Evolutionary conservation across 2,113 vertebrate genomes (phyloP).

Genomic region (Upupa epops): DNA sequence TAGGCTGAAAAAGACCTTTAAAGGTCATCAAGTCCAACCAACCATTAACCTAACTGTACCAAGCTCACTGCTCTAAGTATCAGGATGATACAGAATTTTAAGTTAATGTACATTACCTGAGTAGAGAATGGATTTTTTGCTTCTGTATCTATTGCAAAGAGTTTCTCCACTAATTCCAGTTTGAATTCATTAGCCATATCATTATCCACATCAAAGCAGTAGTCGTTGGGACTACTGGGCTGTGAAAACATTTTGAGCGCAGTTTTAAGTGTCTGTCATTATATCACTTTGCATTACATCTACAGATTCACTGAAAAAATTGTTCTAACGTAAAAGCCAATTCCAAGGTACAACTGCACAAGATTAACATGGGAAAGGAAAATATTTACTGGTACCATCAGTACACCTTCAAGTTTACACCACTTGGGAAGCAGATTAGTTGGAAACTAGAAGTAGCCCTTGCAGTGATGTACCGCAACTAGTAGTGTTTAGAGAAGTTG

Average conservation of each 20-base stretch:
- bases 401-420: background rate
- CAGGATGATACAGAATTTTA: background rate
- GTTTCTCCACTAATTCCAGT: constrained; percentile 94
- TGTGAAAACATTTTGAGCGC: constrained; percentile 68
- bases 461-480: background rate
- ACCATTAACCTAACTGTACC: too few relatives aligned
- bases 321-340: background rate
- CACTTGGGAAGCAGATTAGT: background rate
- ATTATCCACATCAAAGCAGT: constrained; percentile 90
- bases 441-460: background rate
- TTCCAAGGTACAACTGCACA: background rate
- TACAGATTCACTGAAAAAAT: background rate
- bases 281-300: background rate
- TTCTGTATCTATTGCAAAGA: constrained; percentile 96
- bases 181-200: constrained; percentile 92
- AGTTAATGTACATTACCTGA: constrained; percentile 79
- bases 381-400: background rate
- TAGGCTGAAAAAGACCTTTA: too few relatives aligned
- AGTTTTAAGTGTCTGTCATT: constrained; percentile 32
- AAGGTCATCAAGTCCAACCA: too few relatives aligned
- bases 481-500: background rate
- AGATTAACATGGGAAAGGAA: background rate
- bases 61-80: background rate
- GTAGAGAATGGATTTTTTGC: constrained; percentile 88
- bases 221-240: constrained; percentile 84